Base-by-base conservation (phyloP, 2,113 vertebrate species). In the Ammodytes marinus region DNA sequence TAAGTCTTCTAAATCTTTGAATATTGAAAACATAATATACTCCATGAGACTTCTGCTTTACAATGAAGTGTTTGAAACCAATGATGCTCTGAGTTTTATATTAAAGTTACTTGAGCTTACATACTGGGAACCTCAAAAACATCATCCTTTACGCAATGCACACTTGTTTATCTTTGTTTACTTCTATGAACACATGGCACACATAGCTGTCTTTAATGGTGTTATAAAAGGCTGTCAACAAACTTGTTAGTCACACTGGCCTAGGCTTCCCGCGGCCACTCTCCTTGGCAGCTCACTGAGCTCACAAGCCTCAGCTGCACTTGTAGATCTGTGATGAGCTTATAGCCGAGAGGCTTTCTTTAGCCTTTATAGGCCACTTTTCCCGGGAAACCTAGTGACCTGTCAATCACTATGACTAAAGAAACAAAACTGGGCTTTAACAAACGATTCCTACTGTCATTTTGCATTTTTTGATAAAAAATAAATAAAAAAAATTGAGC, bases 301-400 rank as follows among this genome's bases (percentile, higher is more conserved):
- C 81, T 40, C 19, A 79, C 58, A 54, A 61, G 49, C 55, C 46
- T 72, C 12, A 55, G 47, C 46, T 57, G 66, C 40, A 52, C 70
- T 67, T 63, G 66, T 58, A 13, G 52, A 69, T 67, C 68, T 53
- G 66, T 52, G 65, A 72, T 65, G 75, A 39, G 45, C 65, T 72
- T 75, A 61, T 0, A 60, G 42, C 68, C 57, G 53, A 80, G 63
- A 74, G 43, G 83, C 83, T 80, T 77, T 67, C 17, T 72, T 54
- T 71, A 35, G 52, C 10, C 15, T 75, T 7, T 55, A 49, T 11
- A 14, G 6, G 70, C 17, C 39, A 69, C 83, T 81, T 81, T 77
- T 55, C 9, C 77, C 2, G 12, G 6, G 42, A 59, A 65, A 47
- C 66, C 71, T 0, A 4, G 19, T 64, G 68, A 71, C 45, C 71